Evolutionary conservation across 2,113 vertebrate species (phyloP).

Genomic region (Anser brachyrhynchus): DNA sequence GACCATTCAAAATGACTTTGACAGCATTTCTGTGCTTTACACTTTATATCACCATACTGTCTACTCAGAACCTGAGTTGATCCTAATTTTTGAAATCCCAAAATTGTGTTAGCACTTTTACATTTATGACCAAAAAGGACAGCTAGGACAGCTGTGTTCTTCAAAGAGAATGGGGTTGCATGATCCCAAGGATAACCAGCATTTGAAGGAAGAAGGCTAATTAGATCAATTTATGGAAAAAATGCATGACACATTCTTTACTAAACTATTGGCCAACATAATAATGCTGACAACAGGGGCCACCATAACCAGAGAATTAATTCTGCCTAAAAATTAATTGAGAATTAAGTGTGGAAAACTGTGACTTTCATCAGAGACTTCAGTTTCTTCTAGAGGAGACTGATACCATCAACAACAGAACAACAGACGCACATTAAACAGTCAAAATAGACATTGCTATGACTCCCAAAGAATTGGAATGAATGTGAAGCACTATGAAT

Average conservation of each 20-base stretch:
- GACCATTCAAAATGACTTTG: not conserved
- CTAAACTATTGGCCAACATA: not conserved
- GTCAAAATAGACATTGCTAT: not conserved
- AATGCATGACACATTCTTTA: not conserved
- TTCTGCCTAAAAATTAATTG: not conserved
- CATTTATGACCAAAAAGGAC: not conserved
- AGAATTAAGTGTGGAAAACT: not conserved
- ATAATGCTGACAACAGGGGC: not conserved
- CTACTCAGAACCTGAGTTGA: not conserved
- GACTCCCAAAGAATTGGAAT: not conserved
- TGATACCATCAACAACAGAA: accelerated
- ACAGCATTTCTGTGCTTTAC: not conserved
- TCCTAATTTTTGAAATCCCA: not conserved
- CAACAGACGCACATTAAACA: not conserved
- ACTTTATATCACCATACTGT: not conserved
- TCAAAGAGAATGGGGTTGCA: not conserved
- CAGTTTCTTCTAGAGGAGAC: not conserved
- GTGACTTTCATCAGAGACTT: not conserved
- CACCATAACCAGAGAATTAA: not conserved
- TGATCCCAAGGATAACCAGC: not conserved
- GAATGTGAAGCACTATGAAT: not conserved
- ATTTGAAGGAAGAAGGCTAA: not conserved
- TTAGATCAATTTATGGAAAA: not conserved
- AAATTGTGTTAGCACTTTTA: not conserved
- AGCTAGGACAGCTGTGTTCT: not conserved